Conservation (phyloP, 2,113 vertebrate genomes). For the Dendropsophus ebraccatus region DNA sequence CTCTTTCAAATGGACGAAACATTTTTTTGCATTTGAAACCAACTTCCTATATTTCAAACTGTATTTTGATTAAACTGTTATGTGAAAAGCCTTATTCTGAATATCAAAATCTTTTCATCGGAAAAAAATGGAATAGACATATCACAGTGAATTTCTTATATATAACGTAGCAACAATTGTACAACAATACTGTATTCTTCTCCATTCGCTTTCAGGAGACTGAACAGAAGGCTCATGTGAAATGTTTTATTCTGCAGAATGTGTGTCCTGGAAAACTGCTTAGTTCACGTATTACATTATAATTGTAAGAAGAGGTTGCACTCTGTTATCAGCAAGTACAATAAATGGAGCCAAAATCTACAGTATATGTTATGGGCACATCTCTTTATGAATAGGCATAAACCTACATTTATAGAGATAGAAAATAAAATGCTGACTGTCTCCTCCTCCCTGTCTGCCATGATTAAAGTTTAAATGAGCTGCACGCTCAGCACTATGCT, state of each 20-base stretch:
- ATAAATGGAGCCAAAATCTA: not conserved
- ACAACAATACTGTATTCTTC: constrained; percentile 19
- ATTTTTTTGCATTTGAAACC: not conserved
- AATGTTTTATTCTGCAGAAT: constrained; percentile 11
- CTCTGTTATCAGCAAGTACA: constrained; percentile 16
- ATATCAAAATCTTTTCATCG: constrained; percentile 28
- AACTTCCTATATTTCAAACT: not conserved
- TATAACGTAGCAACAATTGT: constrained; percentile 4
- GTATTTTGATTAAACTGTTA: not conserved
- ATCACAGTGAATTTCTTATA: not conserved
- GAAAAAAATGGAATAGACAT: constrained; percentile 19
- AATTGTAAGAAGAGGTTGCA: not conserved
- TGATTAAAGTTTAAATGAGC: constrained; percentile 32
- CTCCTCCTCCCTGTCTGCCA: constrained; percentile 31
- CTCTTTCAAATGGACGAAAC: not conserved
- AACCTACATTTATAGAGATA: constrained; percentile 18
- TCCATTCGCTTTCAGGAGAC: not conserved
- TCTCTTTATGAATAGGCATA: constrained; percentile 36
- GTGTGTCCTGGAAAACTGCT: constrained; percentile 5
- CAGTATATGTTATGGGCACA: constrained; percentile 16
- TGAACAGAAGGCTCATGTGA: not conserved
- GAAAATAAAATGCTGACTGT: constrained; percentile 37
- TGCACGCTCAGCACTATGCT: constrained; percentile 16
- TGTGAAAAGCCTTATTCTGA: not conserved
- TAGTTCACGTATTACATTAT: constrained; percentile 21